Percentiles rank a stretch among this genome's conserved stretches.
phyloP scores from a whole-genome alignment of 2,888 invertebrate genomes.

The Craniophora ligustri region DNA sequence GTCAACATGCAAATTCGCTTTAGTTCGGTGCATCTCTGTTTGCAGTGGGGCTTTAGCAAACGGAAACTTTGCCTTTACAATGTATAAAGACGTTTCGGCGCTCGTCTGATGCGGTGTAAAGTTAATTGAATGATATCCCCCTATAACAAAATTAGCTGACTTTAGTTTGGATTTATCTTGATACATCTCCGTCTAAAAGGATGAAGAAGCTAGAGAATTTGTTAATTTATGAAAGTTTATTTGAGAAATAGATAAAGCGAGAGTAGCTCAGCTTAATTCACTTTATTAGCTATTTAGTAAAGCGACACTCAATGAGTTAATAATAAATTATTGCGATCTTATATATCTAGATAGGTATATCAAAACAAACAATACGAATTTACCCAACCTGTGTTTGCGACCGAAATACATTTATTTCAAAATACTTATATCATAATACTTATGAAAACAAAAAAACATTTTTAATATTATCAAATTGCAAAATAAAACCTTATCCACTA shows the following conservation, averaged over 20 bases:
- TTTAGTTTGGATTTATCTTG: constrained; percentile 56
- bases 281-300: constrained; percentile 39
- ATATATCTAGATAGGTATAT: no score
- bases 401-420: no score
- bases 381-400: no score
- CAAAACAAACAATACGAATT: no score
- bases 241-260: constrained; percentile 21
- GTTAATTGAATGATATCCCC: constrained; percentile 70
- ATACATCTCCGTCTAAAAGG: constrained; percentile 45
- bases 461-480: background rate
- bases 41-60: constrained; percentile 68
- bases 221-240: constrained; percentile 51
- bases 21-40: constrained; percentile 75
- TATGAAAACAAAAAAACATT: no score
- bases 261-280: constrained; percentile 13
- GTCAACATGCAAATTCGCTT: constrained; percentile 79
- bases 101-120: constrained; percentile 67
- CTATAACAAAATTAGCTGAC: constrained; percentile 59
- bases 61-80: constrained; percentile 70
- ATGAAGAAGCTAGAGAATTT: constrained; percentile 34
- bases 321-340: constrained; percentile 12
- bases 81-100: constrained; percentile 70
- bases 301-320: constrained; percentile 9
- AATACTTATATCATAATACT: no score
- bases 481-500: background rate